These are phyloP conservation scores for Python bivittatus DNA, from an alignment of 2,113 vertebrate genomes.

Conservation along the genomic window DNA sequence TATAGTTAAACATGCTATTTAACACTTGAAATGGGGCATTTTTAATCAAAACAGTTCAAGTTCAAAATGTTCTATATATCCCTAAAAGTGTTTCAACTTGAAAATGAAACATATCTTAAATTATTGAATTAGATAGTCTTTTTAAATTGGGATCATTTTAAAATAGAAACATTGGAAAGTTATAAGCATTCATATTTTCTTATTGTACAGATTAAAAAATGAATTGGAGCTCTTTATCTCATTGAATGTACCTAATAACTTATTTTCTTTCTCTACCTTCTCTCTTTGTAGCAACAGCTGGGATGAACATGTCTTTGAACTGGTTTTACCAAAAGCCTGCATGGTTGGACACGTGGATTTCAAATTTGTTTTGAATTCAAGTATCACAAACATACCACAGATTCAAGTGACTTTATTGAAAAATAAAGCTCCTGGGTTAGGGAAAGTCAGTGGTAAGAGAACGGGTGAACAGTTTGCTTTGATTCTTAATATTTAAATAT, in stretches of 20 bases:
- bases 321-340: constrained; percentile 97
- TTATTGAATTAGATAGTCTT: not conserved
- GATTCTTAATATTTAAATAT: not conserved
- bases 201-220: not conserved
- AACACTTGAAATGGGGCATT: not conserved
- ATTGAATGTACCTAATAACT: not conserved
- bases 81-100: not conserved
- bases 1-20: not conserved
- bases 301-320: constrained; percentile 98
- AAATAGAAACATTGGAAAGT: not conserved
- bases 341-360: constrained; percentile 99
- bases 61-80: not conserved
- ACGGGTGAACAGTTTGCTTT: not conserved
- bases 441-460: constrained; percentile 93
- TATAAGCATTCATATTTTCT: not conserved
- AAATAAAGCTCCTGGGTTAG: constrained; percentile 96
- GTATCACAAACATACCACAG: constrained; percentile 97
- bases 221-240: not conserved
- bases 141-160: not conserved
- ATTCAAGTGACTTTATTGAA: constrained; percentile 98
- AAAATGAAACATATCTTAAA: not conserved
- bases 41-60: not conserved
- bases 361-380: constrained; percentile 97
- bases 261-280: constrained; percentile 27
- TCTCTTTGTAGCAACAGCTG: constrained; percentile 87